A percentile compares a stretch with the other conserved stretches of the same genome.
These are phyloP conservation scores for Sesamia inferens DNA, from an alignment of 2,888 invertebrate species.

Conservation along the genomic window DNA sequence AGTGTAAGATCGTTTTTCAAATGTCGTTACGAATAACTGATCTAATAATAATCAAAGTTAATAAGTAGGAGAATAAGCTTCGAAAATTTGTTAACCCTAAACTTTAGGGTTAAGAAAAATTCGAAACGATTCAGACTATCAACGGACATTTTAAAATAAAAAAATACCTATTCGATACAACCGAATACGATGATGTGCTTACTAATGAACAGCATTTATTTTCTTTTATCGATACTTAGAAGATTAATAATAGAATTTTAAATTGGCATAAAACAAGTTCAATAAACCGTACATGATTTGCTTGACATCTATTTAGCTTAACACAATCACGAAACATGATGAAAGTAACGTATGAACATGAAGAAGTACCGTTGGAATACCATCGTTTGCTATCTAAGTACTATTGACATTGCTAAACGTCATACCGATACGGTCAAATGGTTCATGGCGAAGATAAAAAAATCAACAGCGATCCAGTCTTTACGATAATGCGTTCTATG, in stretches of 20 bases:
- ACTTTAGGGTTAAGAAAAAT: too few relatives aligned
- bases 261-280: slow-evolving; percentile 51
- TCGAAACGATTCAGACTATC: too few relatives aligned
- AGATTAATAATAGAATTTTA: slow-evolving; percentile 9
- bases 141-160: background rate
- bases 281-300: slow-evolving; percentile 60
- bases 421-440: slow-evolving; percentile 66
- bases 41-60: background rate
- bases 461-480: slow-evolving; percentile 38
- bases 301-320: slow-evolving; percentile 64
- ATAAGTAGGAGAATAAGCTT: too few relatives aligned
- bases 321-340: slow-evolving; percentile 64
- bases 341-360: slow-evolving; percentile 68
- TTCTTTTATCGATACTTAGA: background rate
- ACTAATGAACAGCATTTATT: background rate
- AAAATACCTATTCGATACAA: background rate
- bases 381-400: slow-evolving; percentile 66
- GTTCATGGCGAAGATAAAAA: slow-evolving; percentile 59
- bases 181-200: background rate
- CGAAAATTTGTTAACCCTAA: too few relatives aligned
- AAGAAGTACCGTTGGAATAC: slow-evolving; percentile 79
- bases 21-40: background rate
- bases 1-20: background rate
- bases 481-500: slow-evolving; percentile 4
- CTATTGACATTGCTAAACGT: slow-evolving; percentile 74